phyloP scores from a whole-genome alignment of 1,140 invertebrate species.

The Anastrepha obliqua region DNA sequence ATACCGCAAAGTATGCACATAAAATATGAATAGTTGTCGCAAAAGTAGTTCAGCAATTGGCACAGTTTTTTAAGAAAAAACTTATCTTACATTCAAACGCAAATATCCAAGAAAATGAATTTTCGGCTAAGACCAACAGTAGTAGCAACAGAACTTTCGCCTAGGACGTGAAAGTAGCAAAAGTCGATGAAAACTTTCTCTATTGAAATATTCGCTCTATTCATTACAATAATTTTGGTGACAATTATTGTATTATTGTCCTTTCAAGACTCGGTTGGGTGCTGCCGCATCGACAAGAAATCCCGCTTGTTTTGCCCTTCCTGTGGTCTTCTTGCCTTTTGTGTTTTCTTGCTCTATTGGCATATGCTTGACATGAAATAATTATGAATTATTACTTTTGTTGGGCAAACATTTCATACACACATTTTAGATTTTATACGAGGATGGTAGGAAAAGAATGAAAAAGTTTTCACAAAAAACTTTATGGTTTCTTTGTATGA shows the following conservation, averaged over 20 bases:
- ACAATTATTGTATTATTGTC: conserved; percentile 45
- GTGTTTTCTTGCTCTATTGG: not conserved
- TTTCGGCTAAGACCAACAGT: not conserved
- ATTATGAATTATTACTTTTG: conserved; percentile 52
- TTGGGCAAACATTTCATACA: conserved; percentile 22
- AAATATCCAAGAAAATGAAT: conserved; percentile 39
- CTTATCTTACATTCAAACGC: not conserved
- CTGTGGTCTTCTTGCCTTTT: not conserved
- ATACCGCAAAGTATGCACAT: conserved; percentile 30
- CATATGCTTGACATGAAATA: conserved; percentile 48
- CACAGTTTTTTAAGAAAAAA: not conserved
- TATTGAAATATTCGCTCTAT: conserved; percentile 44
- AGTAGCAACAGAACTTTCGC: not conserved
- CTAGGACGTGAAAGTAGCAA: not conserved
- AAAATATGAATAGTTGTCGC: conserved; percentile 40
- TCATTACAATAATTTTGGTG: conserved; percentile 48
- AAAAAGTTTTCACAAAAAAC: not conserved
- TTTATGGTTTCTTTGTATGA: not conserved
- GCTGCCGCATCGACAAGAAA: not conserved
- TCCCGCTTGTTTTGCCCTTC: not conserved
- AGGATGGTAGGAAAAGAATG: not conserved
- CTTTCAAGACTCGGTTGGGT: not conserved
- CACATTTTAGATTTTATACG: not conserved
- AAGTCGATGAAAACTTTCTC: not conserved
- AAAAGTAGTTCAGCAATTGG: conserved; percentile 44